Evolutionary conservation across 2,113 vertebrate genomes (phyloP).

Genomic region (Daboia siamensis): DNA sequence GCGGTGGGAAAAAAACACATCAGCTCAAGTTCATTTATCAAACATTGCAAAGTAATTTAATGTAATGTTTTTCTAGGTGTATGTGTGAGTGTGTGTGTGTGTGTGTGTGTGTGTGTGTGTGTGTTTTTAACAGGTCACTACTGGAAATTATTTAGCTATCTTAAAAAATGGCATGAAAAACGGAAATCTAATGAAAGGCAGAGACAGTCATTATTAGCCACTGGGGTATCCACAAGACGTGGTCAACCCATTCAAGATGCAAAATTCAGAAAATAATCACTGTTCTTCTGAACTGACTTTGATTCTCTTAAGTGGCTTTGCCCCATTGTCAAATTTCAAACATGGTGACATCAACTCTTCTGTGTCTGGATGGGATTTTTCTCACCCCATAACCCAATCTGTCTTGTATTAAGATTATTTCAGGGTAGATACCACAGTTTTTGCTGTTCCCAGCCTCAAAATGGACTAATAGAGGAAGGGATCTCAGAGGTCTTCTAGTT

Average conservation of each 20-base stretch:
- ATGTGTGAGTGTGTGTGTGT: slow-evolving; percentile 30
- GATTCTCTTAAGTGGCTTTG: neutral
- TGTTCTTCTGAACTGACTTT: neutral
- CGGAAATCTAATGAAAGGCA: neutral
- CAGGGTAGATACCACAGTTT: too few relatives aligned
- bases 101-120: slow-evolving; percentile 6
- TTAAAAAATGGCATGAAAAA: slow-evolving; percentile 35
- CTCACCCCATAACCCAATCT: too few relatives aligned
- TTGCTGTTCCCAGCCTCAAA: too few relatives aligned
- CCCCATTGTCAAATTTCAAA: neutral
- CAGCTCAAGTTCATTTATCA: slow-evolving; percentile 55
- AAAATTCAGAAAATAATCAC: neutral
- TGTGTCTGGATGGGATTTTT: neutral
- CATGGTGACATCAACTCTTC: neutral
- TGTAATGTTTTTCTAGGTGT: slow-evolving; percentile 45
- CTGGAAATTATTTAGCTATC: slow-evolving; percentile 36
- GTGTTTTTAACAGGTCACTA: slow-evolving; percentile 8
- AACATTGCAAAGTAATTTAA: slow-evolving; percentile 50
- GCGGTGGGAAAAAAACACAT: neutral
- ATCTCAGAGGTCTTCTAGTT: too few relatives aligned
- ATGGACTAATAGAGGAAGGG: too few relatives aligned
- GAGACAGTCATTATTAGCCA: neutral
- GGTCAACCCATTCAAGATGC: neutral
- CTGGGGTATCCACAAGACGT: neutral
- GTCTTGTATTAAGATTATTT: too few relatives aligned